phyloP scores from a whole-genome alignment of 2,113 vertebrate species.

The Gavia stellata region DNA sequence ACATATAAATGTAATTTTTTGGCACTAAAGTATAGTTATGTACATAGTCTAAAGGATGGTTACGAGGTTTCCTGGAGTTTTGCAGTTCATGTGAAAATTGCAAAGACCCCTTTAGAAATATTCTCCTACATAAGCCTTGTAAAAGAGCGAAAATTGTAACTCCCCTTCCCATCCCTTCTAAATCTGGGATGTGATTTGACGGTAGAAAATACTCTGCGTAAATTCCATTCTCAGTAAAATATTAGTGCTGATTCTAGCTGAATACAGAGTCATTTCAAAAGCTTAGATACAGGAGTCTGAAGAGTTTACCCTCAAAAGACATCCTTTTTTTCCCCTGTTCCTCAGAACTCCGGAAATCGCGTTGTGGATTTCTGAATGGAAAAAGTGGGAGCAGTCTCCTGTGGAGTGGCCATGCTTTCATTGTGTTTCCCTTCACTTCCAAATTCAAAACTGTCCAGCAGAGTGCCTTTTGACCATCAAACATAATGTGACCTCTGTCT shows the following conservation, averaged over 20 bases:
- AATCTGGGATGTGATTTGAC: background rate
- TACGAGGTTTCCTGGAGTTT: background rate
- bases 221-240: slow-evolving; percentile 14
- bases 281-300: background rate
- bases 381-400: background rate
- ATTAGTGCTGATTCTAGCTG: slow-evolving; percentile 12
- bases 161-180: background rate
- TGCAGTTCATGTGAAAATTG: background rate
- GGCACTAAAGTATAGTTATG: background rate
- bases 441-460: background rate
- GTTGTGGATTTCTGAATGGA: background rate
- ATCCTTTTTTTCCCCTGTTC: background rate
- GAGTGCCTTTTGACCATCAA: background rate
- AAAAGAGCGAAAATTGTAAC: background rate
- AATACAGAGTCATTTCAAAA: slow-evolving; percentile 6
- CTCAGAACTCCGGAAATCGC: background rate
- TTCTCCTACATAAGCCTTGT: background rate
- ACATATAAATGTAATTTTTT: background rate
- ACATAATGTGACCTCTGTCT: background rate
- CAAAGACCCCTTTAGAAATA: background rate
- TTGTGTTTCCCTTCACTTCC: background rate
- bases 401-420: background rate
- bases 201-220: slow-evolving; percentile 15
- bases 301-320: background rate
- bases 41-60: background rate